Base-by-base conservation (phyloP, 2,113 vertebrate species). In the Oreochromis tanganicae region DNA sequence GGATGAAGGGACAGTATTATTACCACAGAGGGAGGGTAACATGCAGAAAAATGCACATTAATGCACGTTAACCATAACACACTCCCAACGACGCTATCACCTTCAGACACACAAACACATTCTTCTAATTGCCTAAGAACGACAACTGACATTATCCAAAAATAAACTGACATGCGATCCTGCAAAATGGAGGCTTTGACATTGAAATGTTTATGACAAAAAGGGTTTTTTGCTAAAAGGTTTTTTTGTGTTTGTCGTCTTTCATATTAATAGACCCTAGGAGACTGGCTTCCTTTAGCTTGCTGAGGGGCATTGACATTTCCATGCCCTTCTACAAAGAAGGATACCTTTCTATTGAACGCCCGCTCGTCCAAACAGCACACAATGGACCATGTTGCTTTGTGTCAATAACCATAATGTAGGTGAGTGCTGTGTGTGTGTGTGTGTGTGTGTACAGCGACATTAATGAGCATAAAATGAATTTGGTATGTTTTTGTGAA, bases 271-370 rank as follows among this genome's bases (percentile, higher is more conserved):
- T 5, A 80, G 80, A 81, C 89, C 91, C 83, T 12, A 57, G 81
- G 85, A 92, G 94, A 94, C 90, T 92, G 90, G 93, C 94, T 95
- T 91, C 68, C 90, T 90, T 90, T 88, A 82, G 91, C 87, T 66
- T 34, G 90, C 87, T 81, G 87, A 93, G 89, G 90, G 89, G 87
- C 89, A 82, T 56, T 94, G 92, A 91, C 92, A 94, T 94, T 92
- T 93, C 83, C 78, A 80, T 90, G 88, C 86, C 91, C 91, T 90
- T 92, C 89, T 87, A 86, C 86, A 89, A 78, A 94, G 92, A 94
- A 75, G 86, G 86, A 95, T 92, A 90, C 88, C 81, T 91, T 89
- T 89, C 88, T 91, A 89, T 89, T 91, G 84, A 93, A 27, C 87
- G 32, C 27, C 59, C 5, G 17, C 88, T 88, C 83, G 48, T 90